Evolutionary conservation across 2,888 invertebrate genomes (phyloP).

Genomic region (Mechanitis messenoides): DNA sequence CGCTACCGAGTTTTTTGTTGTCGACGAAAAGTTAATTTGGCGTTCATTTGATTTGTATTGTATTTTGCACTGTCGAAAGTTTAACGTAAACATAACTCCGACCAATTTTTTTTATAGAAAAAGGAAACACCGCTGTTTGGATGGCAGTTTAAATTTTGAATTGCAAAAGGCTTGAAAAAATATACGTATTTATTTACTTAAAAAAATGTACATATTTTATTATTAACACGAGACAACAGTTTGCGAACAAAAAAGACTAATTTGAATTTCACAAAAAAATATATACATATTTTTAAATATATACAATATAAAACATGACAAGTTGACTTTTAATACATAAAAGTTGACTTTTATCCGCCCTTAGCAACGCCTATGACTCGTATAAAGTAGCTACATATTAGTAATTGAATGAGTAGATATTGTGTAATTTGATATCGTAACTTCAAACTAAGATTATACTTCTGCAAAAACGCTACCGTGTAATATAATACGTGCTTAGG

Average conservation of each 20-base stretch:
- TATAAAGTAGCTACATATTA: slow-evolving; percentile 34
- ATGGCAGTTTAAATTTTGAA: slow-evolving; percentile 13
- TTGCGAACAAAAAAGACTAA: too few species aligned
- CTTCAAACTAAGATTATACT: slow-evolving; percentile 47
- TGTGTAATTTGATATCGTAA: slow-evolving; percentile 27
- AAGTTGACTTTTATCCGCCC: slow-evolving; percentile 59
- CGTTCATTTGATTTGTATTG: slow-evolving; percentile 55
- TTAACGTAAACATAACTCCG: slow-evolving; percentile 18
- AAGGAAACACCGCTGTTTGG: slow-evolving; percentile 15
- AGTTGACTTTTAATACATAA: slow-evolving; percentile 28
- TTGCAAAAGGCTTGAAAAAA: slow-evolving; percentile 10
- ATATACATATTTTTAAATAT: too few species aligned
- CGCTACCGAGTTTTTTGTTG: slow-evolving; percentile 41
- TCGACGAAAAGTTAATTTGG: slow-evolving; percentile 60
- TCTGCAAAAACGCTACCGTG: slow-evolving; percentile 69
- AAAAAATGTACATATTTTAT: background rate
- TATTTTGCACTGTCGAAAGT: slow-evolving; percentile 34
- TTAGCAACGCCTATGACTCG: slow-evolving; percentile 42
- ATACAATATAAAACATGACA: background rate
- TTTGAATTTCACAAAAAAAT: too few species aligned
- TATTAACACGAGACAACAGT: background rate
- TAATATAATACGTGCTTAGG: slow-evolving; percentile 69
- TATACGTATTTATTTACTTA: slow-evolving; percentile 9
- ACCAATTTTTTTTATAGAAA: slow-evolving; percentile 17
- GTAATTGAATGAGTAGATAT: background rate